Conservation (phyloP, 2,113 vertebrate genomes). For the Plectropomus leopardus region DNA sequence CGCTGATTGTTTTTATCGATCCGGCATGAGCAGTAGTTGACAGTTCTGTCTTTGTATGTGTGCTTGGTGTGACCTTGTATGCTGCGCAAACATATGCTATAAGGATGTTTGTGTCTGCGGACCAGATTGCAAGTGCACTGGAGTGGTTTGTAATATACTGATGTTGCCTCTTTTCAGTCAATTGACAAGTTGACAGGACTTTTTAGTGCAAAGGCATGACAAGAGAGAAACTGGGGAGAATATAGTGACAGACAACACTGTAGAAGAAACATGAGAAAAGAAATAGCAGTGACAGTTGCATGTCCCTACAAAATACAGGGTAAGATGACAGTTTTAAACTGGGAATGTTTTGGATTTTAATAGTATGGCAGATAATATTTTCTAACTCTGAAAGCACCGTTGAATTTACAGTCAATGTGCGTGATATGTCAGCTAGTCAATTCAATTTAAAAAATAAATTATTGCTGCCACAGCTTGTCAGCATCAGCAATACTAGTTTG, state of each 20-base stretch:
- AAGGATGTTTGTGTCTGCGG: constrained; percentile 15
- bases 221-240: constrained; percentile 22
- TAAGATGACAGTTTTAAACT: neutral
- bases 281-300: neutral
- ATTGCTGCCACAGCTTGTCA: no score
- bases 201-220: constrained; percentile 33
- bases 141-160: constrained; percentile 49
- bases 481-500: no score
- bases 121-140: constrained; percentile 33
- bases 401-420: no score
- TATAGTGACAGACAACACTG: neutral
- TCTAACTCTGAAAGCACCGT: no score
- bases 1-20: constrained; percentile 5
- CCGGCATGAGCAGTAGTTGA: neutral
- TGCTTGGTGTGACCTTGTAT: constrained; percentile 44
- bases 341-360: neutral
- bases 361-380: no score
- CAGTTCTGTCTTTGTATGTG: neutral
- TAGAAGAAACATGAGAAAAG: neutral
- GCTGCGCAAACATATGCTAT: constrained; percentile 29
- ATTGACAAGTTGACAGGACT: constrained; percentile 51
- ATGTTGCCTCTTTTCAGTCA: constrained; percentile 43
- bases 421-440: no score
- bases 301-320: neutral
- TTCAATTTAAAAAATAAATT: no score